Evolutionary conservation across 2,888 invertebrate genomes (phyloP).

Genomic region (Tanypteryx hageni): DNA sequence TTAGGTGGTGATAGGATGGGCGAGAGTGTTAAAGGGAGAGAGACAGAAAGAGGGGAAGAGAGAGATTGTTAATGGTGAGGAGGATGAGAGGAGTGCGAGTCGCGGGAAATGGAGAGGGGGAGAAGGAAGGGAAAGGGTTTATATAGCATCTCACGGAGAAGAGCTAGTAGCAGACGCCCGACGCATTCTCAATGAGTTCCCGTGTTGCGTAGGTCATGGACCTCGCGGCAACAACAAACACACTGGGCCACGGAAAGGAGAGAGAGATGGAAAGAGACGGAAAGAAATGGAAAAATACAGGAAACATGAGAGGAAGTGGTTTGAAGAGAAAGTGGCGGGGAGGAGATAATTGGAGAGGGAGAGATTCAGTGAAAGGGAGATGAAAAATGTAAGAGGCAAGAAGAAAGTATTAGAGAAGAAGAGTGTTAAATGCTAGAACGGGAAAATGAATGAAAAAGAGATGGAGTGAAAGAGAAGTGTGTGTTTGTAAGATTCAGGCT

Average conservation of each 20-base stretch:
- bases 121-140: slow-evolving; percentile 27
- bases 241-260: neutral
- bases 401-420: neutral
- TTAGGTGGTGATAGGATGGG: neutral
- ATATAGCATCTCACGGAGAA: slow-evolving; percentile 50
- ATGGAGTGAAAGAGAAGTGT: too few relatives aligned
- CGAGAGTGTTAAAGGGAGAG: neutral
- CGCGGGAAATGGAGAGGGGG: neutral
- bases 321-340: neutral
- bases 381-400: too few relatives aligned
- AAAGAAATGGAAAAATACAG: neutral
- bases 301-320: neutral
- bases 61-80: neutral
- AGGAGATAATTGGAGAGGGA: neutral
- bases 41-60: neutral
- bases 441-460: too few relatives aligned
- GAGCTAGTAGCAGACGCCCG: slow-evolving; percentile 42
- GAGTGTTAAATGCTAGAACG: too few relatives aligned
- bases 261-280: neutral
- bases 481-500: too few relatives aligned
- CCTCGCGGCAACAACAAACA: slow-evolving; percentile 51
- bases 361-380: neutral
- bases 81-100: neutral
- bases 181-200: slow-evolving; percentile 61
- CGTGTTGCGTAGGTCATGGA: slow-evolving; percentile 58